A percentile compares a stretch with the other conserved stretches of the same genome.
These are phyloP conservation scores for Spicauda simplicius DNA, from an alignment of 2,888 invertebrate genomes.

Conservation along the genomic window DNA sequence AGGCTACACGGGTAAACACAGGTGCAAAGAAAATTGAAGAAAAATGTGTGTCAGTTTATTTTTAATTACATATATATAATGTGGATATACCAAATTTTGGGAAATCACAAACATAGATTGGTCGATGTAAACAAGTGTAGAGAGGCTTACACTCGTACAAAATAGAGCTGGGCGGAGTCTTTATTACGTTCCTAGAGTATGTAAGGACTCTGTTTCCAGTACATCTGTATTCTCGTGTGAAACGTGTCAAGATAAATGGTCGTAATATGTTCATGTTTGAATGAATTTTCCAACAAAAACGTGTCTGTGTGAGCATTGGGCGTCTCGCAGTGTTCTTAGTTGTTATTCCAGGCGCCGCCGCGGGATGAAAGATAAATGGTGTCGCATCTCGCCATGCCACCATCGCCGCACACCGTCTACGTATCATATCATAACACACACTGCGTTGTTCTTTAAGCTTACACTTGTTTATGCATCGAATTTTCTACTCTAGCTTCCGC, in stretches of 20 bases:
- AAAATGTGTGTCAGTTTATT: no score
- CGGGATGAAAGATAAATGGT: conserved; percentile 1
- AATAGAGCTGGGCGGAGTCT: no score
- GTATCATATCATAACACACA: neutral
- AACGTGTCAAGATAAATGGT: neutral
- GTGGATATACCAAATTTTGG: no score
- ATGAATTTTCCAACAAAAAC: conserved; percentile 1
- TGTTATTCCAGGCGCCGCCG: conserved; percentile 2
- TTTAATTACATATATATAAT: no score
- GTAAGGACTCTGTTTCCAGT: neutral
- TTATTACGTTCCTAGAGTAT: neutral
- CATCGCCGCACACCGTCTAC: neutral
- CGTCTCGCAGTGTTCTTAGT: conserved; percentile 1
- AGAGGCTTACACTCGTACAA: no score
- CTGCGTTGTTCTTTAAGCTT: neutral
- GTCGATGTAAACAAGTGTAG: no score
- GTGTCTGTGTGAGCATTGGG: neutral
- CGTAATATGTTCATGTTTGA: conserved; percentile 1
- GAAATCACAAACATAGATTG: no score
- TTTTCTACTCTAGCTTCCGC: neutral
- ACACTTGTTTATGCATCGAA: neutral
- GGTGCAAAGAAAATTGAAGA: no score
- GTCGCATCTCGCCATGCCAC: neutral
- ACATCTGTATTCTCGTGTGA: neutral
- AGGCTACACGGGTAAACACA: no score